Base-by-base conservation (phyloP, 2,797 vertebrate genomes). In the Myripristis murdjan region DNA sequence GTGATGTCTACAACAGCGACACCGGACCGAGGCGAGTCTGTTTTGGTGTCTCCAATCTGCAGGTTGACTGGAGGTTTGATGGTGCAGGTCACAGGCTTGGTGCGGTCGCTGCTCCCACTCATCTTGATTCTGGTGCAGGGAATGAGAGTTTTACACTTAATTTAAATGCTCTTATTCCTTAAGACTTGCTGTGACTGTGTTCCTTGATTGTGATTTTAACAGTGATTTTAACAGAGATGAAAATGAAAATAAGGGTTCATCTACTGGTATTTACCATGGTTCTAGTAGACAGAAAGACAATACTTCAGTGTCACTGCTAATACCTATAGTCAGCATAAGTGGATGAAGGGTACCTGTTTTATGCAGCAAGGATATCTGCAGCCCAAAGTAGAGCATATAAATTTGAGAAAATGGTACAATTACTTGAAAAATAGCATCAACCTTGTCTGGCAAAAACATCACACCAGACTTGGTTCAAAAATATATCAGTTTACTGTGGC, bases 1-100 rank as follows among this genome's bases (percentile, higher is more conserved):
- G 87, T 90, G 77, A 97, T 88, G 33, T 98, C 97, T 0, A 97
- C 94, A n/a, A 97, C 95, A 10, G 91, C 92, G 18, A 98, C 95
- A 0, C 97, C 97, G 0, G 96, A 95, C 44, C 89, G 92, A 15
- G 89, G 83, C 0, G 89, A 35, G 31, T 96, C 93, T 0, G 86
- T 81, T 43, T 92, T 92, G 53, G 84, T 54, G 31, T 96, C 95
- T 22, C 95, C 95, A 6, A 97, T 92, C 82, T 97, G 96, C 14
- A 98, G 92, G 11, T 91, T 88, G 20, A 97, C 91, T 0, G 96
- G 92, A 48, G 95, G 86, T 87, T 96, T 97, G 74, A 96, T 62
- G 1, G 93, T 90, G 75, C 94, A 96, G 58, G 84, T 76, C 67
- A 93, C 87, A 1, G 84, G 77, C 51, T 73, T 64, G 2, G 63